Percentiles rank a stretch among this genome's conserved stretches.
Evolutionary conservation across 2,888 invertebrate genomes (phyloP).

Genomic region (Mythimna vitellina): DNA sequence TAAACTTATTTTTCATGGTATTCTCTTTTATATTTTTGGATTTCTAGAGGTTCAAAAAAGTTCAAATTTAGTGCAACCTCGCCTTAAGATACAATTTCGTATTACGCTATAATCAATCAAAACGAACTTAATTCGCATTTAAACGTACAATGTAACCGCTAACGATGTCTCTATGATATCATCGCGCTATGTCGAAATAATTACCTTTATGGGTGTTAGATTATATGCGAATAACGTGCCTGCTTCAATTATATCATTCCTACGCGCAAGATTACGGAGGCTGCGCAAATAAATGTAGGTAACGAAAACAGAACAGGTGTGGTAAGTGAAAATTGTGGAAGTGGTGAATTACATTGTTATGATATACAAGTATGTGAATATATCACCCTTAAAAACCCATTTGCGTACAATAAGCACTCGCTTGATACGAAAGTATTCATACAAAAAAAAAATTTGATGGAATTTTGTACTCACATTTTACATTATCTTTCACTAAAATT

Average conservation of each 20-base stretch:
- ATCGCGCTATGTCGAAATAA: constrained; percentile 64
- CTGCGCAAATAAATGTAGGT: constrained; percentile 36
- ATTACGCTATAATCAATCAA: constrained; percentile 68
- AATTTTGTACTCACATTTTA: not conserved
- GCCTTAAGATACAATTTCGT: constrained; percentile 57
- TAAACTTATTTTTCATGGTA: too few species aligned
- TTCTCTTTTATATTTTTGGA: too few species aligned
- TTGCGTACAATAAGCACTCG: not conserved
- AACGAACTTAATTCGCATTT: constrained; percentile 64
- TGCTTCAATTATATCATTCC: constrained; percentile 59
- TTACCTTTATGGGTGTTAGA: constrained; percentile 66
- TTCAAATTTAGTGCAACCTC: too few species aligned
- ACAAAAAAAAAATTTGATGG: too few species aligned
- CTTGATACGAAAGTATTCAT: not conserved
- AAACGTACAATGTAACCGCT: constrained; percentile 64
- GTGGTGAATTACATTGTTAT: not conserved
- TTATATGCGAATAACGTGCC: constrained; percentile 63
- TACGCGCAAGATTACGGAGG: constrained; percentile 50
- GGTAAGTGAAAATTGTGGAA: constrained; percentile 18
- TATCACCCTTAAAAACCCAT: not conserved
- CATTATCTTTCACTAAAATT: too few species aligned
- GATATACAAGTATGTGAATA: not conserved
- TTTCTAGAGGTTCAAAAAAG: too few species aligned
- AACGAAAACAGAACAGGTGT: constrained; percentile 38
- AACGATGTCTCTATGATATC: constrained; percentile 65